Percentiles rank a stretch among this genome's conserved stretches.
These are phyloP conservation scores for Globodera ellingtonae DNA, from an alignment of 1,140 invertebrate genomes.

Conservation along the genomic window DNA sequence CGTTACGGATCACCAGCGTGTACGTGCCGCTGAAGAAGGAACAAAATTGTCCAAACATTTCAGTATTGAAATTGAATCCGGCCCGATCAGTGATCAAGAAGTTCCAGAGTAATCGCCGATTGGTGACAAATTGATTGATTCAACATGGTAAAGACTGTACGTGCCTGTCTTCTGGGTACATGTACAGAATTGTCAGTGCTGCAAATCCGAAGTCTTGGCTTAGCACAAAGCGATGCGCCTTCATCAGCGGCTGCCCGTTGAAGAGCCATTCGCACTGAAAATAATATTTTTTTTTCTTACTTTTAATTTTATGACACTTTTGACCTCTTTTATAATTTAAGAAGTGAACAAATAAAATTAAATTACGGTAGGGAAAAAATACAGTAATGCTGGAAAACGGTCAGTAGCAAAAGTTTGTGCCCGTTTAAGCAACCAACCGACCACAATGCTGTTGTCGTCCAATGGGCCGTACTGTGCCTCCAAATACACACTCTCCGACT, in stretches of 20 bases:
- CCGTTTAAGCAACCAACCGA: slow-evolving; percentile 75
- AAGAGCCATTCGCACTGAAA: slow-evolving; percentile 63
- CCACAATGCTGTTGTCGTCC: slow-evolving; percentile 86
- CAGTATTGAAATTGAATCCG: too few relatives aligned
- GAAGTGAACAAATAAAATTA: neutral
- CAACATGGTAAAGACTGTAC: slow-evolving; percentile 66
- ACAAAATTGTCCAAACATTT: too few relatives aligned
- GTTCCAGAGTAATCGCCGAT: too few relatives aligned
- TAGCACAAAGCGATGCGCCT: slow-evolving; percentile 58
- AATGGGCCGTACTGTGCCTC: slow-evolving; percentile 84
- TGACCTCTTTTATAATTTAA: slow-evolving; percentile 29
- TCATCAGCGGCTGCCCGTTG: slow-evolving; percentile 59
- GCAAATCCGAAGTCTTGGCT: slow-evolving; percentile 91
- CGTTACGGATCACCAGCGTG: slow-evolving; percentile 67
- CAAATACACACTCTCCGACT: slow-evolving; percentile 88
- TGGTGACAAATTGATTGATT: too few relatives aligned
- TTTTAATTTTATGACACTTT: slow-evolving; percentile 16
- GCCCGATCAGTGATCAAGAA: too few relatives aligned
- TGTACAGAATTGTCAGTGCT: slow-evolving; percentile 87
- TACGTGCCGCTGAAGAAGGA: slow-evolving; percentile 64
- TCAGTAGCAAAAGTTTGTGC: too few relatives aligned
- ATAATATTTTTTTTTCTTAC: too few relatives aligned
- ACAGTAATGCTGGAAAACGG: too few relatives aligned
- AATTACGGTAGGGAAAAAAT: too few relatives aligned
- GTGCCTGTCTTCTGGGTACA: slow-evolving; percentile 87